Evolutionary conservation across 2,113 vertebrate species (phyloP).

Genomic region (Protobothrops flavoviridis): DNA sequence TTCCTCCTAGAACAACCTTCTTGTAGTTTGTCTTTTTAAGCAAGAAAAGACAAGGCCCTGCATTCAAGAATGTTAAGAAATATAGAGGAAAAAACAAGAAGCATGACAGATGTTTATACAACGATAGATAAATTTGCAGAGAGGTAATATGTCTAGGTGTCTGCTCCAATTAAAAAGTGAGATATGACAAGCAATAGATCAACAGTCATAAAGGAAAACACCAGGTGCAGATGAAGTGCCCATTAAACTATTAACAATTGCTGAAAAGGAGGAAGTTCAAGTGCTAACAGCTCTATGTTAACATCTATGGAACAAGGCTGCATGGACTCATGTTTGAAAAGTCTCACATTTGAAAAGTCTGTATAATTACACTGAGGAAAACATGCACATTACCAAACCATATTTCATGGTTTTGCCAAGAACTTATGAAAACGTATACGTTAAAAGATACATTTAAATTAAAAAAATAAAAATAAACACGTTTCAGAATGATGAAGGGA

Average conservation of each 20-base stretch:
- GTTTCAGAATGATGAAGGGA: not conserved
- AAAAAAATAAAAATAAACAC: not conserved
- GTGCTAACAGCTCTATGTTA: not conserved
- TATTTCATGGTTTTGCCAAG: not conserved
- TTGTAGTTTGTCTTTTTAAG: not conserved
- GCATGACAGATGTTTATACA: not conserved
- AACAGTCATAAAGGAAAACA: not conserved
- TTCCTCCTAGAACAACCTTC: not conserved
- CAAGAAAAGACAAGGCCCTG: not conserved
- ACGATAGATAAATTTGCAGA: not conserved
- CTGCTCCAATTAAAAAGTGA: not conserved
- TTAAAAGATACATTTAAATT: not conserved
- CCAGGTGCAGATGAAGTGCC: not conserved
- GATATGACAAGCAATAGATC: not conserved
- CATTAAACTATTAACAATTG: not conserved
- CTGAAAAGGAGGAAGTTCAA: not conserved
- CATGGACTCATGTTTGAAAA: not conserved
- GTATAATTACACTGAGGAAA: not conserved
- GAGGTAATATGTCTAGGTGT: not conserved
- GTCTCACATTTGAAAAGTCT: not conserved
- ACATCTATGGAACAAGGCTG: not conserved
- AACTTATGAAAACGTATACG: not conserved
- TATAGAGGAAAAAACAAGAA: not conserved
- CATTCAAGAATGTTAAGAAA: not conserved
- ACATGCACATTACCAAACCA: not conserved